Evolutionary conservation across 1,140 invertebrate species (phyloP).

Genomic region (Zaprionus nigranus): DNA sequence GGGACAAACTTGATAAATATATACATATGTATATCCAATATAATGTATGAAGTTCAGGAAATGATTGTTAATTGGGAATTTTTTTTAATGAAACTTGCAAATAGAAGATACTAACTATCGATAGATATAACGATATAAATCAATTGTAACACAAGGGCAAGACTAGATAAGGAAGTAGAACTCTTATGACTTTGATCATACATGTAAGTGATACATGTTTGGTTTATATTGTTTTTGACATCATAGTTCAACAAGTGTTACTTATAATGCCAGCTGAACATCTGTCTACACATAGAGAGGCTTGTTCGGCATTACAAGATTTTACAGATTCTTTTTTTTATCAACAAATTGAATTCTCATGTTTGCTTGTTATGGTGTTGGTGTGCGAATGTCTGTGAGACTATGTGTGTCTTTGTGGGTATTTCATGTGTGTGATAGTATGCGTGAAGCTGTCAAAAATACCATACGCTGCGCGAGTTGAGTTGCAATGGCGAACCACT

Average conservation of each 20-base stretch:
- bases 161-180: neutral
- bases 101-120: too few species aligned
- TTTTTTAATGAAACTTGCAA: too few species aligned
- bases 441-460: slow-evolving; percentile 45
- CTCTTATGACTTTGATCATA: neutral
- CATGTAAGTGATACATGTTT: neutral
- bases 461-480: slow-evolving; percentile 20
- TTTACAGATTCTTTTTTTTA: slow-evolving; percentile 40
- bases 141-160: neutral
- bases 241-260: neutral
- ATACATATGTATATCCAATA: too few species aligned
- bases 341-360: slow-evolving; percentile 72
- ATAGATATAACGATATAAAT: neutral
- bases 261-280: slow-evolving; percentile 11
- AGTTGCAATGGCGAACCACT: slow-evolving; percentile 48
- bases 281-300: slow-evolving; percentile 1
- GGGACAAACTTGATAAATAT: too few species aligned
- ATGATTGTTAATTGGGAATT: too few species aligned
- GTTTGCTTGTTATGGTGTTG: slow-evolving; percentile 41
- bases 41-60: too few species aligned
- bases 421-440: slow-evolving; percentile 5
- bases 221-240: neutral
- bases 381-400: slow-evolving; percentile 1
- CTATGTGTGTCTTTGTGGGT: slow-evolving; percentile 3
- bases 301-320: slow-evolving; percentile 17